Base-by-base conservation (phyloP, 2,888 invertebrate genomes). In the Drosophila diplacantha region DNA sequence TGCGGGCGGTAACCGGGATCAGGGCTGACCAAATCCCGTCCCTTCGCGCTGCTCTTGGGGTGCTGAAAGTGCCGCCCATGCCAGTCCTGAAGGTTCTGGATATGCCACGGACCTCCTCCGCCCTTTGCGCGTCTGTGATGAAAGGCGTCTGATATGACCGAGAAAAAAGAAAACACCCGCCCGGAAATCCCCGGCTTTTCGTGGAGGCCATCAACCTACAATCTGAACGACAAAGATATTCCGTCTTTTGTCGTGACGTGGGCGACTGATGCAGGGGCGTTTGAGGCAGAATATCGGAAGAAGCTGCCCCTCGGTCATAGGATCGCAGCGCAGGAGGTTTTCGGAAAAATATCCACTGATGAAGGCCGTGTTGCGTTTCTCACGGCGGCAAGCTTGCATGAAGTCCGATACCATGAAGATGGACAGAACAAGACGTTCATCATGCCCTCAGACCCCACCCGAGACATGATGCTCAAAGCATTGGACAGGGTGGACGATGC, bases 21-120 rank as follows among this genome's bases (percentile, higher is more conserved):
- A 41, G 41, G 41, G 41, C 41, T 41, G 41, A 41, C 41, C 41
- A 41, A 41, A 41, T 41, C 41, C 41, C 41, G 41, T 41, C 41
- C 41, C 41, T 41, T 41, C 41, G 41, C 41, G 41, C 41, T 41
- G 41, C 41, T 41, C 41, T 41, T 41, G 41, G 41, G 41, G 41
- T 41, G 41, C 41, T 41, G 41, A 41, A 41, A 41, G 41, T 41
- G 41, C 41, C 41, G 41, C 41, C 41, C 41, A 41, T 41, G 41
- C 41, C 41, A 41, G 41, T 41, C 41, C 41, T 41, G 41, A 41
- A 41, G 41, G 41, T 41, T 41, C 41, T 41, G 41, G 41, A 41
- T 41, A 41, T 41, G 41, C 41, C 41, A 41, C 41, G 41, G 41
- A 41, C 41, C 41, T 41, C 41, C 41, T 41, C 41, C 41, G 41